Evolutionary conservation across 2,113 vertebrate species (phyloP), one percentile per base, ranked within the genome.

Genomic region (Muntiacus muntjak): DNA sequence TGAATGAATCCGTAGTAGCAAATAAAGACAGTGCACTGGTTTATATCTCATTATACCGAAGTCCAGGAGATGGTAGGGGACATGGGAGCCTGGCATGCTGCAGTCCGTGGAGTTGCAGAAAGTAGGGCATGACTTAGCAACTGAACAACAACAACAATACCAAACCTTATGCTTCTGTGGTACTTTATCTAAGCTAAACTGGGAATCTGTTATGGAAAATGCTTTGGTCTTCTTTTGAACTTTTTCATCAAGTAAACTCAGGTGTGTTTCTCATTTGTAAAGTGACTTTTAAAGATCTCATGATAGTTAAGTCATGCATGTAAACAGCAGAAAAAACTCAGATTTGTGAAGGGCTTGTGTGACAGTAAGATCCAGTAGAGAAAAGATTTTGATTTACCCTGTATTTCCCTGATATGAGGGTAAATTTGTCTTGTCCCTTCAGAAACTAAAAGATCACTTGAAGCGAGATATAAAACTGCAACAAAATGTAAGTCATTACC

Each of bases 191-290:
- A 76, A 86, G 21, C 79, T 76, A 87, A 91, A 91, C n/a, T 40
- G 7, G 15, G 26, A 84, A 57, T 14, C 30, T 89, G 8, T 91
- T 93, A 60, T 43, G 14, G 47, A 96, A 96, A 87, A 58, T 78
- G 52, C 36, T 78, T 71, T 82, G 9, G 2, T 91, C 54, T 81
- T 87, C 89, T 52, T 60, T 60, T 62, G 52, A 83, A 23, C 17
- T 76, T 83, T 95, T 91, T 89, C 9, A 92, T 82, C 1, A 14
- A 58, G 33, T 93, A 52, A 91, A 58, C 54, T 91, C 45, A 47
- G 16, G 5, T 92, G 1, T 88, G 6, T 92, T 94, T 93, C 81
- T 92, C 64, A 50, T 88, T 82, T 92, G 64, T 94, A 95, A 94
- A 67, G 76, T 91, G 74, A 86, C 52, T 74, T 64, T 97, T 33